phyloP scores from a whole-genome alignment of 2,888 invertebrate species.

The Lapara coniferarum region DNA sequence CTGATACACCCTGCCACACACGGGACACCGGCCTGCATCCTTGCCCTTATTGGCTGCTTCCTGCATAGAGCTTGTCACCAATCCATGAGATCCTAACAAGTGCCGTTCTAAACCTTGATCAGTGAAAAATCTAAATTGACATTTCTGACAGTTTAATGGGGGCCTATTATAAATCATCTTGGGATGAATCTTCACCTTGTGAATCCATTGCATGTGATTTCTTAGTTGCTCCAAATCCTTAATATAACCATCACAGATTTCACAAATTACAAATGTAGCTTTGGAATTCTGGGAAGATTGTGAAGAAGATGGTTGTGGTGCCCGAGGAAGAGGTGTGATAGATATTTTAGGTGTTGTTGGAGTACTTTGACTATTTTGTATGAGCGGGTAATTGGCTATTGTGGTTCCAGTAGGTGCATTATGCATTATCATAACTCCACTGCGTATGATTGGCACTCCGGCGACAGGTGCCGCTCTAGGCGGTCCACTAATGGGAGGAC shows the following conservation, averaged over 20 bases:
- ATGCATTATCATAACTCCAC: conserved; percentile 88
- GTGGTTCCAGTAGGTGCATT: conserved; percentile 76
- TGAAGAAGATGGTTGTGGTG: conserved; percentile 78
- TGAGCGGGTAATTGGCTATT: conserved; percentile 73
- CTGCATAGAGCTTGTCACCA: conserved; percentile 98
- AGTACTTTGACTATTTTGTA: conserved; percentile 63
- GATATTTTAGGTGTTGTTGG: conserved; percentile 94
- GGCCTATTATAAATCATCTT: conserved; percentile 98
- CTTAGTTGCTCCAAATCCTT: conserved; percentile 97
- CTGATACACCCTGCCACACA: conserved; percentile 93
- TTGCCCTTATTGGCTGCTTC: conserved; percentile 97
- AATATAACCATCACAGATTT: conserved; percentile 98
- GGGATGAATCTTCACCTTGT: conserved; percentile 98
- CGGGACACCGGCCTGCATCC: conserved; percentile 97
- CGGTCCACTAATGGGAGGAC: conserved; percentile 66
- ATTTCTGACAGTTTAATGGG: conserved; percentile 97
- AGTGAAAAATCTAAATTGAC: conserved; percentile 98
- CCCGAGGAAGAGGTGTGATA: conserved; percentile 93
- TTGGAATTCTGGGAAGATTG: conserved; percentile 81
- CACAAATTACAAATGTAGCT: conserved; percentile 96
- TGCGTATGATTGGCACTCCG: conserved; percentile 77
- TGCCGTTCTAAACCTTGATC: conserved; percentile 98
- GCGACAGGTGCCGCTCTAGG: conserved; percentile 65
- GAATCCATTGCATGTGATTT: conserved; percentile 99
- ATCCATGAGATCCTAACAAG: conserved; percentile 95